phyloP scores from a whole-genome alignment of 53 echinoderm and acorn worm species.

The Mesocentrotus franciscanus region DNA sequence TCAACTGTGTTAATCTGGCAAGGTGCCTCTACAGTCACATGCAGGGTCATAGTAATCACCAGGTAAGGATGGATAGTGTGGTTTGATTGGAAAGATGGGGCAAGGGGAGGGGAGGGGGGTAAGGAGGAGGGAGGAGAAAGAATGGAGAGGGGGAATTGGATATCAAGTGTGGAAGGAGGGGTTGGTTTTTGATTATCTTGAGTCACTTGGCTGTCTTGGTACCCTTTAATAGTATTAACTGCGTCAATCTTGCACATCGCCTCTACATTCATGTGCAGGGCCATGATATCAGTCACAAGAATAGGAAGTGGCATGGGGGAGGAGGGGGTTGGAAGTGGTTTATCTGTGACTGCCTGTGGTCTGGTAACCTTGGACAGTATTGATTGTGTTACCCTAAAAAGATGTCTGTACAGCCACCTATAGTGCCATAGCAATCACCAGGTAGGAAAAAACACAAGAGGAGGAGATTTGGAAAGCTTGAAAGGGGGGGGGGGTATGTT shows the following conservation, averaged over 20 bases:
- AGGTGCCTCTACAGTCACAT: slow-evolving; percentile 92
- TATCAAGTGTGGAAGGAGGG: neutral
- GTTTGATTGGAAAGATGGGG: neutral
- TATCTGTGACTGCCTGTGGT: neutral
- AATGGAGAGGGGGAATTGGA: too few relatives aligned
- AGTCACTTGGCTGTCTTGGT: slow-evolving; percentile 89
- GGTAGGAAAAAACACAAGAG: slow-evolving; percentile 41
- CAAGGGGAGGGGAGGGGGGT: neutral
- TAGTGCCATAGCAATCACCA: slow-evolving; percentile 94
- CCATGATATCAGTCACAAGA: neutral
- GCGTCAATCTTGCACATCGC: slow-evolving; percentile 85
- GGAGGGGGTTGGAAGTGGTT: neutral
- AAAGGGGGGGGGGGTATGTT: too few relatives aligned
- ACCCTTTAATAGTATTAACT: slow-evolving; percentile 77
- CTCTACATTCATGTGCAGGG: slow-evolving; percentile 90
- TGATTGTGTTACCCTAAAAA: slow-evolving; percentile 71
- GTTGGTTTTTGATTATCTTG: slow-evolving; percentile 22
- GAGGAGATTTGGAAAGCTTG: too few relatives aligned
- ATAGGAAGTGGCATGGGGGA: neutral
- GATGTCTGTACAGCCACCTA: slow-evolving; percentile 88
- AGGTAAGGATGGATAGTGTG: slow-evolving; percentile 67
- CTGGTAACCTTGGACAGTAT: neutral
- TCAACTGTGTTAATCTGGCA: slow-evolving; percentile 89
- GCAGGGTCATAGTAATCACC: slow-evolving; percentile 97
- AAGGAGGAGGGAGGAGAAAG: neutral